Percentiles rank a stretch among this genome's conserved stretches.
phyloP scores from a whole-genome alignment of 2,797 vertebrate genomes.

The Zenarchopterus dispar region DNA sequence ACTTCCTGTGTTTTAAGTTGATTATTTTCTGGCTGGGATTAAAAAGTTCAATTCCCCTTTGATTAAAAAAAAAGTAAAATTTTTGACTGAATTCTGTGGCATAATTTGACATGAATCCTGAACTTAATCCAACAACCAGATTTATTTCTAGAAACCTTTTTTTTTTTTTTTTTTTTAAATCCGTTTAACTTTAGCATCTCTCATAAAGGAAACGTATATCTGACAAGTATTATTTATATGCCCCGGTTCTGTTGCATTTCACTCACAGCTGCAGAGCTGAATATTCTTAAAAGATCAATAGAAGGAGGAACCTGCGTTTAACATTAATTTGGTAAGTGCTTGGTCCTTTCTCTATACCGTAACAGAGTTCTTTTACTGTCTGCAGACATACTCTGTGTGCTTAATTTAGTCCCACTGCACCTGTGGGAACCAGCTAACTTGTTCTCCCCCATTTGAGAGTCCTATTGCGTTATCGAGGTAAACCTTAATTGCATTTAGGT shows the following conservation, averaged over 20 bases:
- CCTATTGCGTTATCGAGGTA: slow-evolving; percentile 70
- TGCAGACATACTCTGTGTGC: slow-evolving; percentile 8
- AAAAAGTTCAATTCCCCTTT: too few species aligned
- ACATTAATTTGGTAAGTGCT: neutral
- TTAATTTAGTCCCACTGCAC: slow-evolving; percentile 22
- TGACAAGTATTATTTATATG: too few species aligned
- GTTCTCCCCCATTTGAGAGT: slow-evolving; percentile 23
- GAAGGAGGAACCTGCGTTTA: neutral
- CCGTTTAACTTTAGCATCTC: too few species aligned
- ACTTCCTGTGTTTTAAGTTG: too few species aligned
- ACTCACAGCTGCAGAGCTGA: neutral
- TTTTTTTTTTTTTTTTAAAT: too few species aligned
- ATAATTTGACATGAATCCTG: too few species aligned
- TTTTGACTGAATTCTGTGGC: too few species aligned
- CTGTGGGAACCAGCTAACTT: slow-evolving; percentile 29
- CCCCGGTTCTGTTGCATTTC: neutral
- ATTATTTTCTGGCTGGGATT: too few species aligned
- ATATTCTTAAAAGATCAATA: neutral
- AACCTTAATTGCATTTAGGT: slow-evolving; percentile 72
- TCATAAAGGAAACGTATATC: too few species aligned
- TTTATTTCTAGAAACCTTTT: too few species aligned
- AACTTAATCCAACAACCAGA: too few species aligned
- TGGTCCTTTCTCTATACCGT: slow-evolving; percentile 1
- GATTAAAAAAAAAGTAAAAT: too few species aligned
- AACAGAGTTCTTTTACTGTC: slow-evolving; percentile 10